Evolutionary conservation across 1,140 invertebrate genomes (phyloP).

Genomic region (Batillaria attramentaria): DNA sequence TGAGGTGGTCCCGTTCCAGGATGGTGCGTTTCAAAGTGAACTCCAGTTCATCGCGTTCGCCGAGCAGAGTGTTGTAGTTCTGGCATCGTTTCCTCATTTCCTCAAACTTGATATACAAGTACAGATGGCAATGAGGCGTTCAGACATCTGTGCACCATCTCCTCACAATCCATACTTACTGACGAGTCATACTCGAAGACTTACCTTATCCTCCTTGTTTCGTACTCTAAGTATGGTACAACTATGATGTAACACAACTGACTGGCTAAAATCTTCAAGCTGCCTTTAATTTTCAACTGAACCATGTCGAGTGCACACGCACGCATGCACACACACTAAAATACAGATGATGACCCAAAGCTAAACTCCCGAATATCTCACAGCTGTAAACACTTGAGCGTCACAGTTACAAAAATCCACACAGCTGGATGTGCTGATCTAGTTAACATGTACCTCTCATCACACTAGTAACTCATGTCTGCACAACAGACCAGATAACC

Average conservation of each 20-base stretch:
- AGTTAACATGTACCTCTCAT: neutral
- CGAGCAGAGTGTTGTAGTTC: conserved; percentile 29
- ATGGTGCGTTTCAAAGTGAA: conserved; percentile 32
- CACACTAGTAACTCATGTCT: neutral
- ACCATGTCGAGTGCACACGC: neutral
- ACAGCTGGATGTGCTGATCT: neutral
- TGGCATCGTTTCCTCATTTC: conserved; percentile 26
- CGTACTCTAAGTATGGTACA: too few relatives aligned
- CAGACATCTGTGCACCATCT: too few relatives aligned
- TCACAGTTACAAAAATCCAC: neutral
- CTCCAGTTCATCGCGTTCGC: conserved; percentile 37
- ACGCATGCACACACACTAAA: neutral
- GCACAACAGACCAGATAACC: neutral
- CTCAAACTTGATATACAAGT: too few relatives aligned
- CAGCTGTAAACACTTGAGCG: neutral
- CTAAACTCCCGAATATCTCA: too few relatives aligned
- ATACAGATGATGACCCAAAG: too few relatives aligned
- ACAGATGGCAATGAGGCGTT: too few relatives aligned
- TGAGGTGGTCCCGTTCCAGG: conserved; percentile 35
- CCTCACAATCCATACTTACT: too few relatives aligned
- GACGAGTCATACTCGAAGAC: too few relatives aligned
- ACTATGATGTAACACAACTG: too few relatives aligned
- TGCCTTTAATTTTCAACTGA: neutral
- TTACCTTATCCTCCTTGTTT: too few relatives aligned
- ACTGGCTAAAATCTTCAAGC: too few relatives aligned